Conservation (phyloP, 2,797 vertebrate genomes). For the Morelia viridis region DNA sequence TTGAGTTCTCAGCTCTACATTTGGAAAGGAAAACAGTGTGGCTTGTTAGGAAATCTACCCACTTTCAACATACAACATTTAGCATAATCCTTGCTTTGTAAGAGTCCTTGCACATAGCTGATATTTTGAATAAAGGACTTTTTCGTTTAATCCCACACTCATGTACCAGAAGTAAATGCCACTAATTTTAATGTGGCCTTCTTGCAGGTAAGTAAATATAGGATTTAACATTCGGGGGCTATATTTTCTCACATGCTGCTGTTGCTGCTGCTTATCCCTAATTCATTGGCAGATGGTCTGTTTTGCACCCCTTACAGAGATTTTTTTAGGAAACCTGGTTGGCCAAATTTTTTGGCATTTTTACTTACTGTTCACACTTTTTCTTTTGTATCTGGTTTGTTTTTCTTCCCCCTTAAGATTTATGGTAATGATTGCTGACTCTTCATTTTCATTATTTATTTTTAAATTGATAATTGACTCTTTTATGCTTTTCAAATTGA, state of each 20-base stretch:
- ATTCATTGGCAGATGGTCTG: neutral
- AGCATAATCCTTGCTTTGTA: neutral
- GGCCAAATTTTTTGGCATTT: neutral
- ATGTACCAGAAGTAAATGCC: neutral
- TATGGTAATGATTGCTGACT: neutral
- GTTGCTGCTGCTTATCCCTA: neutral
- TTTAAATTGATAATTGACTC: neutral
- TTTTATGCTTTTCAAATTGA: neutral
- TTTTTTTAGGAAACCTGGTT: neutral
- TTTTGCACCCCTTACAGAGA: neutral
- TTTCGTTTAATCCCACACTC: neutral
- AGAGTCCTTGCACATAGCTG: neutral
- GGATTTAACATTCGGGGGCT: neutral
- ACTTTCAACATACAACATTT: neutral
- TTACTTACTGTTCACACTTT: neutral
- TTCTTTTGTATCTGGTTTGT: neutral
- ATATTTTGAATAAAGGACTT: neutral
- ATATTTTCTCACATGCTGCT: neutral
- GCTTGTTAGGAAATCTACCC: constrained; percentile 1
- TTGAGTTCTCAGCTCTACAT: neutral
- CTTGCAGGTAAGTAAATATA: neutral
- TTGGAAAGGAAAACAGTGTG: neutral
- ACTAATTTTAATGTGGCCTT: neutral
- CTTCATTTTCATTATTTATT: neutral
- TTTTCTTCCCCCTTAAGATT: neutral